A percentile compares a stretch with the other conserved stretches of the same genome.
Evolutionary conservation across 2,888 invertebrate genomes (phyloP).

Genomic region (Scaptomyza flava): DNA sequence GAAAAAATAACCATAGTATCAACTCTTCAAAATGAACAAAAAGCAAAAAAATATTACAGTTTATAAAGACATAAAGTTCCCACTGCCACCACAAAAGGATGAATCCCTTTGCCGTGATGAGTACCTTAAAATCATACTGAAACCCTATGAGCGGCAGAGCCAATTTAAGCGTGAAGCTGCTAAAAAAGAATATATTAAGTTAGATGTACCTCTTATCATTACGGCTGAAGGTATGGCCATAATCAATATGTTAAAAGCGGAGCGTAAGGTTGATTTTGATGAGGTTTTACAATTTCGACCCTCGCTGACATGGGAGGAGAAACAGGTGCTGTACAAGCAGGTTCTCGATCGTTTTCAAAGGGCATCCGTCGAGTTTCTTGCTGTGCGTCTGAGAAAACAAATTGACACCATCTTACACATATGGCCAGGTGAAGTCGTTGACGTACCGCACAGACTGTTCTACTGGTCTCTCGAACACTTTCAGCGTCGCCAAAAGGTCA

Average conservation of each 20-base stretch:
- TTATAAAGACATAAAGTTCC: conserved; percentile 24
- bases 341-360: conserved; percentile 31
- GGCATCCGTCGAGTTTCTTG: conserved; percentile 48
- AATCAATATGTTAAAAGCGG: background rate
- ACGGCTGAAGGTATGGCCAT: conserved; percentile 37
- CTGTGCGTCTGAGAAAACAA: conserved; percentile 32
- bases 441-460: conserved; percentile 47
- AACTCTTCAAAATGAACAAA: background rate
- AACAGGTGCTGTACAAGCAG: background rate
- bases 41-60: background rate
- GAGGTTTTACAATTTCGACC: background rate
- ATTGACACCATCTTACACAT: conserved; percentile 23
- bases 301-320: conserved; percentile 8
- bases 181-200: rapidly evolving
- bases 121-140: conserved; percentile 24
- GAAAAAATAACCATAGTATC: no score
- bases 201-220: background rate
- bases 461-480: conserved; percentile 56
- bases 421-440: conserved; percentile 42
- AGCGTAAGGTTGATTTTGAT: background rate
- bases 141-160: background rate
- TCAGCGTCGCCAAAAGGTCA: conserved; percentile 18
- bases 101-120: conserved; percentile 41
- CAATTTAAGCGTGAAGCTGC: rapidly evolving
- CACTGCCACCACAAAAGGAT: conserved; percentile 36